phyloP scores from a whole-genome alignment of 2,888 invertebrate genomes.

The Scaptomyza polygonia region DNA sequence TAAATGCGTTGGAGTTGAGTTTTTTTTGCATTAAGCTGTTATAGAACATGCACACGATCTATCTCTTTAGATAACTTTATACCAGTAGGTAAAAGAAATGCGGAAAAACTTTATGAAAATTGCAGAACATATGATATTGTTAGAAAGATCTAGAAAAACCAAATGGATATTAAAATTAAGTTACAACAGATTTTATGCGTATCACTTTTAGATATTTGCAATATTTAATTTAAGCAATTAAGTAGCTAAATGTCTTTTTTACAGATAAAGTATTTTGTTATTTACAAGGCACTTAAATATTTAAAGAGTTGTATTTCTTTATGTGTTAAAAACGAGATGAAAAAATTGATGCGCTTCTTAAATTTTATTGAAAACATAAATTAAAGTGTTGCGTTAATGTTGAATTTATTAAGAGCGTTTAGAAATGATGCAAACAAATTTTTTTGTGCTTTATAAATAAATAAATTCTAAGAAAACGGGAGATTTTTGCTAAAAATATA shows the following conservation, averaged over 20 bases:
- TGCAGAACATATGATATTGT: not conserved
- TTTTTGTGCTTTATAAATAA: not conserved
- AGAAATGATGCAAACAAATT: not conserved
- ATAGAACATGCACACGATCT: conserved; percentile 49
- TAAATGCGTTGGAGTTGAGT: conserved; percentile 68
- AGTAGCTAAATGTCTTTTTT: too few relatives aligned
- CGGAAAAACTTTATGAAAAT: conserved; percentile 4
- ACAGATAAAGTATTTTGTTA: too few relatives aligned
- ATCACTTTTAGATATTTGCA: not conserved
- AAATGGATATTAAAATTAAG: not conserved
- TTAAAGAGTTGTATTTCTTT: conserved; percentile 4
- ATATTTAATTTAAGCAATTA: too few relatives aligned
- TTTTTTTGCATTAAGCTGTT: conserved; percentile 61
- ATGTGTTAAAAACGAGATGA: not conserved
- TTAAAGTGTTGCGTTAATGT: conserved; percentile 6
- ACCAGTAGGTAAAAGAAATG: conserved; percentile 12
- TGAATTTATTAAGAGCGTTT: conserved; percentile 6
- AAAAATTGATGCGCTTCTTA: conserved; percentile 28
- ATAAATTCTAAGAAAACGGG: not conserved
- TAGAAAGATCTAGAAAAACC: not conserved
- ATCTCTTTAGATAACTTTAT: conserved; percentile 22
- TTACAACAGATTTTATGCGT: not conserved
- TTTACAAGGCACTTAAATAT: conserved; percentile 9
- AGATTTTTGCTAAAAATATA: too few relatives aligned
- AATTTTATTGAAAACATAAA: conserved; percentile 33